Conservation (phyloP, 2,888 invertebrate genomes). For the Toxonevra muliebris region DNA sequence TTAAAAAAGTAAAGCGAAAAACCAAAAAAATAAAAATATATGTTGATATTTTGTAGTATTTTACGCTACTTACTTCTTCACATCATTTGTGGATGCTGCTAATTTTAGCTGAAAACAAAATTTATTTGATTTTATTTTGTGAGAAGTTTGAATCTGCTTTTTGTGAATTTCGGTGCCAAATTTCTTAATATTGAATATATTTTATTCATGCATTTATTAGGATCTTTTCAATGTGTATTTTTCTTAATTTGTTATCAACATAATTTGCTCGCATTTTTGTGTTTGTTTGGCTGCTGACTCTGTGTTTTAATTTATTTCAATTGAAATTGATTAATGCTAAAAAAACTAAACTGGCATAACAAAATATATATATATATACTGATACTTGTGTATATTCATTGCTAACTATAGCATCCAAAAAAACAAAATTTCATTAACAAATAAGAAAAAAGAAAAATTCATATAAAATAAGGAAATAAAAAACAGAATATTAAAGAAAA, state of each 20-base stretch:
- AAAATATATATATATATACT: slow-evolving; percentile 11
- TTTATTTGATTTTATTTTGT: not conserved
- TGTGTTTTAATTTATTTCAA: slow-evolving; percentile 42
- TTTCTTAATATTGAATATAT: too few species aligned
- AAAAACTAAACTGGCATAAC: slow-evolving; percentile 1
- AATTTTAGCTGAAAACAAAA: slow-evolving; percentile 1
- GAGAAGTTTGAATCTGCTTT: not conserved
- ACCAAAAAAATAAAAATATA: too few species aligned
- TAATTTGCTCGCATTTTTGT: not conserved
- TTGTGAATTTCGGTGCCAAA: not conserved
- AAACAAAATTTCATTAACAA: slow-evolving; percentile 15
- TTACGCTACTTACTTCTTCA: too few species aligned
- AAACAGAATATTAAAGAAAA: slow-evolving; percentile 7
- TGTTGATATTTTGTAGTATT: too few species aligned
- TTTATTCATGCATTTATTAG: too few species aligned
- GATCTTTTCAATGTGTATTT: too few species aligned
- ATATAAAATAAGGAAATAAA: slow-evolving; percentile 12
- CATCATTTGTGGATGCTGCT: not conserved
- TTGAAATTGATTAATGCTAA: slow-evolving; percentile 42
- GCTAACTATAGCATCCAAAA: slow-evolving; percentile 22
- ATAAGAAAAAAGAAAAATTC: slow-evolving; percentile 8
- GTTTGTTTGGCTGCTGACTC: not conserved
- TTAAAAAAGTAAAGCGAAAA: too few species aligned
- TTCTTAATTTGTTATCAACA: not conserved
- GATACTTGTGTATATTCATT: too few species aligned